These are phyloP conservation scores for Drosophila stalkeri DNA, from an alignment of 2,888 invertebrate genomes.

Conservation along the genomic window DNA sequence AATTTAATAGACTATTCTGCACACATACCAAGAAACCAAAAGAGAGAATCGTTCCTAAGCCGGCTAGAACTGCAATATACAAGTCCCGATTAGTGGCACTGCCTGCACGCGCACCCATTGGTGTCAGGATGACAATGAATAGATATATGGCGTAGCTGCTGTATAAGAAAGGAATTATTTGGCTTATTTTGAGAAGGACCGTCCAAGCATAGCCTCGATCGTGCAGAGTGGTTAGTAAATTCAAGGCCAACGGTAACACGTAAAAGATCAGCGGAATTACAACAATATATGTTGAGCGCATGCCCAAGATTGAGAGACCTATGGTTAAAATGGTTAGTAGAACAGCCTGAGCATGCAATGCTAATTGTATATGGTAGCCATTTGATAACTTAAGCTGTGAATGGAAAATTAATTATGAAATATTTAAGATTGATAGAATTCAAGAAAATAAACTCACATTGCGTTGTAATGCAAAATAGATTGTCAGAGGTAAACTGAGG, in stretches of 20 bases:
- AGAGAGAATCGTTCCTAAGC: slow-evolving; percentile 77
- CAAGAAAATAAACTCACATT: slow-evolving; percentile 59
- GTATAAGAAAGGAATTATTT: slow-evolving; percentile 85
- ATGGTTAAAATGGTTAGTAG: slow-evolving; percentile 68
- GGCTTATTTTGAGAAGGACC: slow-evolving; percentile 79
- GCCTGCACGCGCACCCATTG: slow-evolving; percentile 87
- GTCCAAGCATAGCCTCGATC: slow-evolving; percentile 73
- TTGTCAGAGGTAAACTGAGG: slow-evolving; percentile 71
- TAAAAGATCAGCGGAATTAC: slow-evolving; percentile 80
- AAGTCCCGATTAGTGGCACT: slow-evolving; percentile 86
- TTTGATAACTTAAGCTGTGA: slow-evolving; percentile 70
- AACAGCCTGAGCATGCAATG: slow-evolving; percentile 80
- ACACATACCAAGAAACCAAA: slow-evolving; percentile 82
- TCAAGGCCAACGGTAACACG: slow-evolving; percentile 70
- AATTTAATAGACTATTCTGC: rapidly evolving
- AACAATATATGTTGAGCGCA: slow-evolving; percentile 78
- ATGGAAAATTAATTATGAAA: not conserved
- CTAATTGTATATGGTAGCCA: slow-evolving; percentile 75
- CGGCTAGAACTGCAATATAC: slow-evolving; percentile 85
- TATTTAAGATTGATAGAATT: not conserved
- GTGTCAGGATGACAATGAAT: slow-evolving; percentile 86
- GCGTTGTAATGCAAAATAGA: slow-evolving; percentile 71
- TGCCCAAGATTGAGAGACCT: slow-evolving; percentile 58
- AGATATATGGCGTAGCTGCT: slow-evolving; percentile 85
- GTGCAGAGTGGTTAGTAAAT: slow-evolving; percentile 80